A percentile compares a stretch with the other conserved stretches of the same genome.
These are phyloP conservation scores for Diaphora mendica DNA, from an alignment of 2,888 invertebrate species.

Conservation along the genomic window DNA sequence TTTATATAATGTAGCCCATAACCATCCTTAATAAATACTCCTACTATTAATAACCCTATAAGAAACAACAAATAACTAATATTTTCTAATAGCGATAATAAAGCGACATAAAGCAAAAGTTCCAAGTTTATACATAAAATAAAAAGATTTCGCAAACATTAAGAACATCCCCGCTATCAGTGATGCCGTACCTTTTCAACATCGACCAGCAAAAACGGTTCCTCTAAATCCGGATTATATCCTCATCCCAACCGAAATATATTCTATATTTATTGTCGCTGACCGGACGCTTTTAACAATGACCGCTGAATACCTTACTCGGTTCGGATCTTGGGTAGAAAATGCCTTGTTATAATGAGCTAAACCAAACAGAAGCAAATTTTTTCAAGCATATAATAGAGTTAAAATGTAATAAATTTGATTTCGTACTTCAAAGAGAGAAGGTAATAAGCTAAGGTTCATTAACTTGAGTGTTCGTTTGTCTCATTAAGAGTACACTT, in stretches of 20 bases:
- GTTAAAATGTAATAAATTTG: slow-evolving; percentile 39
- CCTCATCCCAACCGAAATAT: slow-evolving; percentile 74
- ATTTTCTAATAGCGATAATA: background rate
- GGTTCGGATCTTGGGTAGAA: slow-evolving; percentile 64
- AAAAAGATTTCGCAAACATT: background rate
- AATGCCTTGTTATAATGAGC: slow-evolving; percentile 62
- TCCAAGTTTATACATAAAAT: too few relatives aligned
- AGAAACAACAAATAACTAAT: background rate
- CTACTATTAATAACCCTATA: too few relatives aligned
- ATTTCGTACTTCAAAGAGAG: slow-evolving; percentile 26
- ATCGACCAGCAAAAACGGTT: slow-evolving; percentile 58
- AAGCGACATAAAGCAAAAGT: background rate
- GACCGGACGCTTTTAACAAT: slow-evolving; percentile 79
- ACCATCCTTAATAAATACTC: too few relatives aligned
- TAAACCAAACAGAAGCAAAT: slow-evolving; percentile 53
- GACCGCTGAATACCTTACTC: slow-evolving; percentile 64
- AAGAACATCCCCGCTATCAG: slow-evolving; percentile 32
- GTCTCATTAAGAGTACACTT: slow-evolving; percentile 14
- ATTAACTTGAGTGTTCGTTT: slow-evolving; percentile 16
- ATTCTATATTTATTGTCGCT: slow-evolving; percentile 79
- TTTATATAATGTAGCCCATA: too few relatives aligned
- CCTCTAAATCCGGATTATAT: slow-evolving; percentile 78
- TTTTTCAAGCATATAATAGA: slow-evolving; percentile 56
- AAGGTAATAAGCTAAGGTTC: slow-evolving; percentile 17
- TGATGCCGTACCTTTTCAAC: slow-evolving; percentile 47